A percentile compares a stretch with the other conserved stretches of the same genome.
Conservation (phyloP, 1,140 invertebrate genomes). For the Dendroctonus valens region DNA sequence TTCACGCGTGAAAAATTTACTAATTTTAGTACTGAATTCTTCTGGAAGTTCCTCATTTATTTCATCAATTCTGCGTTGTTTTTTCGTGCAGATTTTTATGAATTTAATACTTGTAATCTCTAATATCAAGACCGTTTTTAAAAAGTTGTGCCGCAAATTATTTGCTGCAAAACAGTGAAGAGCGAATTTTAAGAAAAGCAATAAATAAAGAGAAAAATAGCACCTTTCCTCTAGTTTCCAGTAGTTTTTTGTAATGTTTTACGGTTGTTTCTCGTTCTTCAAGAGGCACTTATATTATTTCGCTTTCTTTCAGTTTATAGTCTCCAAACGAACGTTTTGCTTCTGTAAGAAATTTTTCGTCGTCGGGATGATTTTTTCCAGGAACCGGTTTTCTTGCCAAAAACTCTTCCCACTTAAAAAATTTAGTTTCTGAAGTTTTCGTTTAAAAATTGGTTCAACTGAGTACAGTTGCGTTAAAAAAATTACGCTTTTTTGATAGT, state of each 20-base stretch:
- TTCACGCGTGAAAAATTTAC: neutral
- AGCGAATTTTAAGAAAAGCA: too few relatives aligned
- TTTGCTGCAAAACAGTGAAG: conserved; percentile 52
- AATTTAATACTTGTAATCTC: conserved; percentile 65
- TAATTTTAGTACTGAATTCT: conserved; percentile 45
- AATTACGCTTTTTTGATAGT: too few relatives aligned
- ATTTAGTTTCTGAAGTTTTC: neutral
- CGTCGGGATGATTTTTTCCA: conserved; percentile 61
- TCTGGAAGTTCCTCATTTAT: conserved; percentile 65
- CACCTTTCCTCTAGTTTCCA: conserved; percentile 55
- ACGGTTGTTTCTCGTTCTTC: conserved; percentile 53
- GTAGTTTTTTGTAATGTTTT: conserved; percentile 58
- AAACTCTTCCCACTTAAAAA: conserved; percentile 59
- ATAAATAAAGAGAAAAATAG: too few relatives aligned
- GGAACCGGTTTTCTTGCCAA: conserved; percentile 55
- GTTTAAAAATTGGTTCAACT: too few relatives aligned
- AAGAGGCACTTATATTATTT: conserved; percentile 61
- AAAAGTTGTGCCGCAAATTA: conserved; percentile 65
- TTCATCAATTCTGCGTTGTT: conserved; percentile 56
- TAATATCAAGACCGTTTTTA: conserved; percentile 61
- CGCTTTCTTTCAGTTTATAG: conserved; percentile 73
- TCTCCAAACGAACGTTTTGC: conserved; percentile 75
- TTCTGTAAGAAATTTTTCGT: conserved; percentile 62
- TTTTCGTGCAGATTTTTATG: conserved; percentile 58
- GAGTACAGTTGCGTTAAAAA: too few relatives aligned